Evolutionary conservation across 1,140 invertebrate species (phyloP), one percentile per base, ranked within the genome.

Genomic region (Drosophila bipectinata): DNA sequence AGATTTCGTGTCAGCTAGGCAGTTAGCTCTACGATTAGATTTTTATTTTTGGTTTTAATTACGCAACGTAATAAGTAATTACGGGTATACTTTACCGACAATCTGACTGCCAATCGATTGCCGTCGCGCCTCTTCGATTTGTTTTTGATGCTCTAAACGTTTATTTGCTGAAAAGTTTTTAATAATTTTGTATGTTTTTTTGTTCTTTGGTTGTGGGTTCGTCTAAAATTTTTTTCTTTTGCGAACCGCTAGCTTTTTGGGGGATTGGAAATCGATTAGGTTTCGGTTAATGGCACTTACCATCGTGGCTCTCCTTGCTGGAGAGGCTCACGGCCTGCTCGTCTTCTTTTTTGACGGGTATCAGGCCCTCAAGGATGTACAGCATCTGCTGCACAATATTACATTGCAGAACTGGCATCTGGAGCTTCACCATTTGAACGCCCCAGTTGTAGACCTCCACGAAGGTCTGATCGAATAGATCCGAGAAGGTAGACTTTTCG

Each of bases 391-490:
- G 93, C 26, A 98, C 95, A 53, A 98, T 94, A 85, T 99, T 99
- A 72, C 97, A 97, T 91, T 99, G 97, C 6, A 99, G 92, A 14
- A 99, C 95, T 53, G 96, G 94, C 94, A 99, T 98, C 69, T 96
- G 95, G 39, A 97, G 93, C 1, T 91, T 92, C 0, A 99, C 92
- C 85, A 96, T 98, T 92, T 98, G 97, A 2, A 94, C 95, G 34
- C 95, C 95, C 95, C 96, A 99, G 1, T 94, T 94, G 83, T 96
- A 97, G 5, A 97, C 92, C 61, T 93, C 92, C 1, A 94, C 92
- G 92, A 98, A 99, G 0, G 96, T 95, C 67, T 95, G 93, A 56
- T 97, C 95, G 91, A 99, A 99, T 0, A 97, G 92, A 49, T 94
- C 90, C 44, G 94, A 94, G 52, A 98, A 96, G 7, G 98, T 93